phyloP scores from a whole-genome alignment of 2,113 vertebrate genomes.

The Hipposideros armiger region DNA sequence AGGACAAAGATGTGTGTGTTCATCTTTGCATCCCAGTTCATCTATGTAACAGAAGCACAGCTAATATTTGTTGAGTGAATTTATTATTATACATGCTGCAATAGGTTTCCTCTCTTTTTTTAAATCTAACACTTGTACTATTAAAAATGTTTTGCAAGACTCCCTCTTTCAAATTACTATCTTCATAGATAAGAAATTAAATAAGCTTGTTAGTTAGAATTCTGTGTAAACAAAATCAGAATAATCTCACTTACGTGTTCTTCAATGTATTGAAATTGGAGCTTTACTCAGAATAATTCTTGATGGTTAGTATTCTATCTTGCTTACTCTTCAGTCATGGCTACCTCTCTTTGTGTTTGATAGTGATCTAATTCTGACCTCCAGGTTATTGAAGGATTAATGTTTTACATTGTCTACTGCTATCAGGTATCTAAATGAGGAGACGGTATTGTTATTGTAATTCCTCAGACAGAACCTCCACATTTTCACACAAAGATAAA shows the following conservation, averaged over 20 bases:
- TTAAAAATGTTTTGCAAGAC: not conserved
- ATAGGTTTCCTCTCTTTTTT: not conserved
- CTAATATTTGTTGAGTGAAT: not conserved
- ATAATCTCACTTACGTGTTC: not conserved
- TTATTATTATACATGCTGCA: not conserved
- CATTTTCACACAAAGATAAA: not conserved
- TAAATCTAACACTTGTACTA: not conserved
- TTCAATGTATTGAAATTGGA: not conserved
- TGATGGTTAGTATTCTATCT: not conserved
- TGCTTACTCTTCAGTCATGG: not conserved
- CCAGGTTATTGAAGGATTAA: not conserved
- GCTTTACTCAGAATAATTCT: not conserved
- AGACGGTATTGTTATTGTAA: not conserved
- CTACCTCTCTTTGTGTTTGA: not conserved
- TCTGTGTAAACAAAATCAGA: not conserved
- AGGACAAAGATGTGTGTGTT: not conserved
- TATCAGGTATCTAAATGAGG: not conserved
- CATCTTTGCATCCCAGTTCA: not conserved
- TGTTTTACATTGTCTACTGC: not conserved
- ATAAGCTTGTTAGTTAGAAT: not conserved
- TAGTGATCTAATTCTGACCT: not conserved
- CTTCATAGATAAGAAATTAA: conserved; percentile 37
- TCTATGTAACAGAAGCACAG: not conserved
- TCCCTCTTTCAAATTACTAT: not conserved
- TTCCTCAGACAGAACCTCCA: not conserved